phyloP scores from a whole-genome alignment of 37 sponge, comb jelly and placozoan genomes.

The Cliona cf. orientalis region DNA sequence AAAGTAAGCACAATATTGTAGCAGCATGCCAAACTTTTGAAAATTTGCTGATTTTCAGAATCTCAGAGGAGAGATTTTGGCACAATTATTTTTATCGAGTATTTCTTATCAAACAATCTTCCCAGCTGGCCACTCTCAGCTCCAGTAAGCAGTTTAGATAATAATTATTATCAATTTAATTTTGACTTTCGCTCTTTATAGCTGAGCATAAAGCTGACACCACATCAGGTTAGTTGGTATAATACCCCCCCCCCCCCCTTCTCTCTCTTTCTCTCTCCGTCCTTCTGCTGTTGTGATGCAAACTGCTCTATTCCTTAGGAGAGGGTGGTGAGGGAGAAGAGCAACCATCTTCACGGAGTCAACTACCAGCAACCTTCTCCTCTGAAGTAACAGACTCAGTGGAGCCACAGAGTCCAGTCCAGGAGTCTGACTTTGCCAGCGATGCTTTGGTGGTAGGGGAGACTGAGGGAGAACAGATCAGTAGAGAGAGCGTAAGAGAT shows the following conservation, averaged over 20 bases:
- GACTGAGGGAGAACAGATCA: conserved; percentile 1
- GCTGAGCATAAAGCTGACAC: neutral
- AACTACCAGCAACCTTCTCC: too few species aligned
- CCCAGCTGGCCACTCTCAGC: conserved; percentile 66
- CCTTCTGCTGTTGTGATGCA: too few species aligned
- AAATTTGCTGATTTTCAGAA: conserved; percentile 32
- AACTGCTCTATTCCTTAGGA: neutral
- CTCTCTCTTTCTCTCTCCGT: too few species aligned
- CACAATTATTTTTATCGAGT: conserved; percentile 98
- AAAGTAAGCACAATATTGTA: conserved; percentile 68
- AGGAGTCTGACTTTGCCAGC: conserved; percentile 91
- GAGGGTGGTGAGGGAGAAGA: too few species aligned
- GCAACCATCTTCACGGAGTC: too few species aligned
- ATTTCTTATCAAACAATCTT: conserved; percentile 94
- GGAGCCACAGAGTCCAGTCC: conserved; percentile 4
- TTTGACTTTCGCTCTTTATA: neutral
- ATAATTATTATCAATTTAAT: too few species aligned
- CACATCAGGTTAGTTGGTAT: neutral
- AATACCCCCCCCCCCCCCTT: too few species aligned
- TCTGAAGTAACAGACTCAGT: too few species aligned
- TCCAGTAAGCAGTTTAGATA: conserved; percentile 15
- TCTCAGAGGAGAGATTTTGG: conserved; percentile 96
- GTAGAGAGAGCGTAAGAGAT: conserved; percentile 50
- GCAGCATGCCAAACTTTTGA: neutral
- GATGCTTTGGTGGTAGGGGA: conserved; percentile 48